phyloP scores from a whole-genome alignment of 2,888 invertebrate species.

The Lepidocyrtoides sp. region DNA sequence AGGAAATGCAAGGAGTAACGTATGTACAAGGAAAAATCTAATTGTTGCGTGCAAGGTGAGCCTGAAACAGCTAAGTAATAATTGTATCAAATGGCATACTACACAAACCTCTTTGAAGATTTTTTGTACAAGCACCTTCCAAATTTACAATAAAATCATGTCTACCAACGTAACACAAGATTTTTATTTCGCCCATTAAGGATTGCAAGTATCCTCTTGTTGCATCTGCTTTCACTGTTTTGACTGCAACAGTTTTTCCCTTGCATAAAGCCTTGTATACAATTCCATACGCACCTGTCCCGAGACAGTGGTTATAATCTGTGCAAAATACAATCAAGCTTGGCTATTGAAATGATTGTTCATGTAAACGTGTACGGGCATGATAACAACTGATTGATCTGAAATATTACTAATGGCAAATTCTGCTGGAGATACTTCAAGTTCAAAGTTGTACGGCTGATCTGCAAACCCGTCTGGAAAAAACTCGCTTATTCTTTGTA shows the following conservation, averaged over 20 bases:
- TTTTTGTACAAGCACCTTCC: conserved; percentile 68
- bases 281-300: conserved; percentile 74
- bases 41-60: too few relatives aligned
- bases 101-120: conserved; percentile 62
- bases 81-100: too few relatives aligned
- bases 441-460: conserved; percentile 42
- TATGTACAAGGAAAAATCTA: too few relatives aligned
- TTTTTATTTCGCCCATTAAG: conserved; percentile 76
- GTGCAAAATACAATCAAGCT: not conserved
- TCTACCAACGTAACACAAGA: conserved; percentile 69
- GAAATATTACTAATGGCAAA: conserved; percentile 44
- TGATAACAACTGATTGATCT: not conserved
- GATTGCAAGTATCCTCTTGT: conserved; percentile 67
- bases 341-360: not conserved
- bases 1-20: not conserved
- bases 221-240: conserved; percentile 66
- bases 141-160: conserved; percentile 74
- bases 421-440: conserved; percentile 15
- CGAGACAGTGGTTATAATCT: conserved; percentile 65
- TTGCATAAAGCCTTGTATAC: conserved; percentile 66
- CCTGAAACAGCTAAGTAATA: conserved; percentile 9
- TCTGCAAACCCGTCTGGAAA: conserved; percentile 5
- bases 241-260: conserved; percentile 66
- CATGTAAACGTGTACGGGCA: too few relatives aligned
- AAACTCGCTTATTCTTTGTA: not conserved